Evolutionary conservation across 1,140 invertebrate genomes (phyloP).

Genomic region (Drosophila cardini): DNA sequence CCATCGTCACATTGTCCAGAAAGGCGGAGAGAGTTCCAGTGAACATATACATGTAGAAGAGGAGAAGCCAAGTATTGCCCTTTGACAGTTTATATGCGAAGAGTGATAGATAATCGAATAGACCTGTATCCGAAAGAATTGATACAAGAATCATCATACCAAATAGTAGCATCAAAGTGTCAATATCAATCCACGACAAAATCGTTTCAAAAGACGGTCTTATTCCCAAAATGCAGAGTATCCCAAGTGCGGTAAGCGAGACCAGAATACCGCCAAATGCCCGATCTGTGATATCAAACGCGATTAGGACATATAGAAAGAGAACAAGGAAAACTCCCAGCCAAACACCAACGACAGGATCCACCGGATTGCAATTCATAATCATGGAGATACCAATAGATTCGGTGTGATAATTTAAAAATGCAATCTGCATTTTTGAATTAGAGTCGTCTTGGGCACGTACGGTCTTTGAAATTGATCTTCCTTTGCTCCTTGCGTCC

Average conservation of each 20-base stretch:
- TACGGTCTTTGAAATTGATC: background rate
- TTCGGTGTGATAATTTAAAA: background rate
- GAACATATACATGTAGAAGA: conserved; percentile 91
- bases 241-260: conserved; percentile 89
- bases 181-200: conserved; percentile 93
- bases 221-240: conserved; percentile 87
- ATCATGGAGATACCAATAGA: background rate
- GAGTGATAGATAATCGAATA: conserved; percentile 93
- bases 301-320: conserved; percentile 11
- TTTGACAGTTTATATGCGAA: conserved; percentile 87
- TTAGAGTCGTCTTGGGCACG: background rate
- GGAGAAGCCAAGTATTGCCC: conserved; percentile 91
- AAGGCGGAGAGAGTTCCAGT: conserved; percentile 91
- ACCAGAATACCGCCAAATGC: conserved; percentile 92
- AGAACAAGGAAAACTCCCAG: background rate
- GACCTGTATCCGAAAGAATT: conserved; percentile 92
- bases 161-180: conserved; percentile 92
- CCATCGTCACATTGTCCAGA: conserved; percentile 94
- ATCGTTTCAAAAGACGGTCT: conserved; percentile 89
- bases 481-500: background rate
- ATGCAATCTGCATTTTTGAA: background rate
- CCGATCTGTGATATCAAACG: conserved; percentile 90
- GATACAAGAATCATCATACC: conserved; percentile 95
- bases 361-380: background rate
- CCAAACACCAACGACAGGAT: background rate